phyloP scores from a whole-genome alignment of 2,113 vertebrate species.

The Jaculus jaculus region DNA sequence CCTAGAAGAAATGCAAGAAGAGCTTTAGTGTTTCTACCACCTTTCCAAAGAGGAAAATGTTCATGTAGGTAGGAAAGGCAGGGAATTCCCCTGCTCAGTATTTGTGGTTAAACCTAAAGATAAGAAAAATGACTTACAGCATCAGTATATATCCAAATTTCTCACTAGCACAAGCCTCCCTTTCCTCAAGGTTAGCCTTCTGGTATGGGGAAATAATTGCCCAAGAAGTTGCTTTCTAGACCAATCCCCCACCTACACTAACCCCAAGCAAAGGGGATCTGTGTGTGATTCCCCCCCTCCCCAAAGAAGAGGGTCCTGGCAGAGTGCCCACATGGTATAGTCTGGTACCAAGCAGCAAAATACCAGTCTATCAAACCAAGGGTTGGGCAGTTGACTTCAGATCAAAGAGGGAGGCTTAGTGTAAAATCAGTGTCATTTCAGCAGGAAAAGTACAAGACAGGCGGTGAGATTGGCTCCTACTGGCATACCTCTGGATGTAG shows the following conservation, averaged over 20 bases:
- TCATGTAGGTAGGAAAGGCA: constrained; percentile 83
- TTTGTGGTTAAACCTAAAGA: constrained; percentile 80
- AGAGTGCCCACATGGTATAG: constrained; percentile 79
- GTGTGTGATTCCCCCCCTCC: constrained; percentile 80
- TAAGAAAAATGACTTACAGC: constrained; percentile 77
- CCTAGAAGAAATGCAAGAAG: constrained; percentile 55
- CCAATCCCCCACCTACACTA: constrained; percentile 41
- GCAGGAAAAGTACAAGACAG: constrained; percentile 86
- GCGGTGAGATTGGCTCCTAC: constrained; percentile 87
- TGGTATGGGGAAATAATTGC: constrained; percentile 47
- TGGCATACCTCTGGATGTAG: constrained; percentile 99
- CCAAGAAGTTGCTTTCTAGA: constrained; percentile 61
- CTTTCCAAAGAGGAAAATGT: constrained; percentile 78
- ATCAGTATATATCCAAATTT: constrained; percentile 73
- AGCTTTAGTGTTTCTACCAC: constrained; percentile 76
- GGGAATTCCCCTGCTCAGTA: constrained; percentile 76
- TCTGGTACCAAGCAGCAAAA: constrained; percentile 83
- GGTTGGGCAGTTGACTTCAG: constrained; percentile 86
- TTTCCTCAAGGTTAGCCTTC: constrained; percentile 37
- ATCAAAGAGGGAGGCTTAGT: constrained; percentile 85
- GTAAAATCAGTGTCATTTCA: constrained; percentile 94
- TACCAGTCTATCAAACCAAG: constrained; percentile 83
- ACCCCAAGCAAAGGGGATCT: constrained; percentile 76
- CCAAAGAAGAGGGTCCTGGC: constrained; percentile 79
- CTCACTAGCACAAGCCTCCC: constrained; percentile 31